Conservation (phyloP, 1,140 invertebrate species). For the Leptopilina clavipes region DNA sequence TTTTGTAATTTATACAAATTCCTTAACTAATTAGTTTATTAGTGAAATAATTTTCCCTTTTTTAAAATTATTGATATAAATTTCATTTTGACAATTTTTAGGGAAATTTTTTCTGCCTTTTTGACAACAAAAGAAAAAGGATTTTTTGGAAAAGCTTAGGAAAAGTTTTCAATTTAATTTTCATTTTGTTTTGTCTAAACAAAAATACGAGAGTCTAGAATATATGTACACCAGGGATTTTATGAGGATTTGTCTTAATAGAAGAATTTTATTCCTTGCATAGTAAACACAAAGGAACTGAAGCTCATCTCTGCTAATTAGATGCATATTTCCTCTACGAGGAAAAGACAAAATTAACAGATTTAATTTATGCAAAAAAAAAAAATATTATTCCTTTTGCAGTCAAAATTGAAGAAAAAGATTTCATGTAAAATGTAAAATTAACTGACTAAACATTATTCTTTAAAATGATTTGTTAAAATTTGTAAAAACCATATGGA, state of each 20-base stretch:
- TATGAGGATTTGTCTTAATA: not conserved
- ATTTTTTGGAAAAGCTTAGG: not conserved
- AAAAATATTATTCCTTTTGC: not conserved
- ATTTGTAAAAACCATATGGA: no score
- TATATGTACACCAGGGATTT: not conserved
- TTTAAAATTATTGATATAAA: no score
- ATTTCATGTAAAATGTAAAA: no score
- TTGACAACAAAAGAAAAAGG: no score
- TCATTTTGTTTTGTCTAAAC: not conserved
- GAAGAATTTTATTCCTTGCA: not conserved
- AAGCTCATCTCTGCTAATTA: not conserved
- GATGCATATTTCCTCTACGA: not conserved
- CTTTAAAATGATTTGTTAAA: no score
- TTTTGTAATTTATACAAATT: no score
- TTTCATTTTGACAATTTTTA: no score
- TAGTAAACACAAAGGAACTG: slow-evolving; percentile 1
- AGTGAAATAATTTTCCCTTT: no score
- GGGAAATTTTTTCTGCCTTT: no score
- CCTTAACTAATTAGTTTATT: no score
- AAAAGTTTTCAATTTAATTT: not conserved
- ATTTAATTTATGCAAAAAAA: not conserved
- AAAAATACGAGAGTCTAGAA: not conserved
- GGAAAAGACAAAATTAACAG: not conserved
- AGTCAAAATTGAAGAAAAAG: no score
- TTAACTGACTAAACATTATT: no score